Percentiles rank a stretch among this genome's conserved stretches.
phyloP scores from a whole-genome alignment of 2,888 invertebrate species.

The Perdita meconis region DNA sequence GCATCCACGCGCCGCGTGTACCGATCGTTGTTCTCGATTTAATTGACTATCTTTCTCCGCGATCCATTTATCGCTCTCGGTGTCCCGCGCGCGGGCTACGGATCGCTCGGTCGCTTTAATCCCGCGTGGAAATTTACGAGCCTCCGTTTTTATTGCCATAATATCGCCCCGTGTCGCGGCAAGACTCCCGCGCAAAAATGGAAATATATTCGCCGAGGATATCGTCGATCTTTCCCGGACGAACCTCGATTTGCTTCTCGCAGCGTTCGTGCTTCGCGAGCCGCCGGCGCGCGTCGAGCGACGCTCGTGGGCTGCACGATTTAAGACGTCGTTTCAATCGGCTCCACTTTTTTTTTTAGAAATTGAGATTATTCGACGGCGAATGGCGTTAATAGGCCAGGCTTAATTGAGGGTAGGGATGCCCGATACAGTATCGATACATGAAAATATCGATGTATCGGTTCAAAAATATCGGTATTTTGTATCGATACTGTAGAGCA shows the following conservation, averaged over 20 bases:
- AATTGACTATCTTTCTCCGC: conserved; percentile 79
- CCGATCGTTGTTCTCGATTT: conserved; percentile 76
- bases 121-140: conserved; percentile 37
- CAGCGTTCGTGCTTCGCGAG: no score
- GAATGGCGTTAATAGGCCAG: no score
- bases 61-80: conserved; percentile 58
- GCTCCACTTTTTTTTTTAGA: no score
- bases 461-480: no score
- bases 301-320: no score
- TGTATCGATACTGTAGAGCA: no score
- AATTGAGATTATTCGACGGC: no score
- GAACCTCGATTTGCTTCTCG: background rate
- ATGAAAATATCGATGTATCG: no score
- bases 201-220: background rate
- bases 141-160: background rate
- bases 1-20: conserved; percentile 62
- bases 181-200: conserved; percentile 3
- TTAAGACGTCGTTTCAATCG: no score
- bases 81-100: conserved; percentile 37
- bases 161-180: conserved; percentile 1
- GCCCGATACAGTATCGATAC: no score
- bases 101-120: conserved; percentile 28
- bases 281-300: no score
- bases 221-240: conserved; percentile 1
- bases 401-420: no score